Percentiles rank a stretch among this genome's conserved stretches.
Conservation (phyloP, 2,888 invertebrate species). For the Sphaerophoria rueppellii region DNA sequence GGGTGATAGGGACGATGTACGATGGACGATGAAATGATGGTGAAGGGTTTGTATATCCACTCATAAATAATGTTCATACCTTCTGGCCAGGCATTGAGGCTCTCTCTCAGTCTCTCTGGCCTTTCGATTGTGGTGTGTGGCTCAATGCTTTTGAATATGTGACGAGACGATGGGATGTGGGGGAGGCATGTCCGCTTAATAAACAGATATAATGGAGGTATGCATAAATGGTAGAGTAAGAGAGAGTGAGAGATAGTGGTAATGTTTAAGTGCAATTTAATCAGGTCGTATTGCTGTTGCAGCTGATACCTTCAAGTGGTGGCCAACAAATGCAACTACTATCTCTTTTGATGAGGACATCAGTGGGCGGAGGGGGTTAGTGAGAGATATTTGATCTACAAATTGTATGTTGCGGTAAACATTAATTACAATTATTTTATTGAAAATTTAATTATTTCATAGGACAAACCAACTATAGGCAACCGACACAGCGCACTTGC, state of each 20-base stretch:
- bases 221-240: neutral
- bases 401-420: slow-evolving; percentile 57
- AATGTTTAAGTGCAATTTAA: slow-evolving; percentile 63
- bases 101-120: neutral
- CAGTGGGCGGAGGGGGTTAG: neutral
- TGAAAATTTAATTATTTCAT: slow-evolving; percentile 62
- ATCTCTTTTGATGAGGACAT: neutral
- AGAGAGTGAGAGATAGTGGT: slow-evolving; percentile 14
- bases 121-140: slow-evolving; percentile 8
- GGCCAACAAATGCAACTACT: slow-evolving; percentile 13
- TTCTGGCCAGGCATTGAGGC: slow-evolving; percentile 24
- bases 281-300: slow-evolving; percentile 55
- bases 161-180: neutral
- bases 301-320: slow-evolving; percentile 52
- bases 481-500: neutral
- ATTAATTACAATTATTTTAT: slow-evolving; percentile 67
- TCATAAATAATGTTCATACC: slow-evolving; percentile 33
- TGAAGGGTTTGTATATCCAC: slow-evolving; percentile 40
- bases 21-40: slow-evolving; percentile 19
- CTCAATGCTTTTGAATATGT: too few relatives aligned
- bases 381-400: slow-evolving; percentile 55
- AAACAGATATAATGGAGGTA: neutral
- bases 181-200: neutral
- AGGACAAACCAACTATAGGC: neutral
- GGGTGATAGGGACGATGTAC: neutral